Conservation (phyloP, 2,888 invertebrate genomes). For the Itoplectis maculator region DNA sequence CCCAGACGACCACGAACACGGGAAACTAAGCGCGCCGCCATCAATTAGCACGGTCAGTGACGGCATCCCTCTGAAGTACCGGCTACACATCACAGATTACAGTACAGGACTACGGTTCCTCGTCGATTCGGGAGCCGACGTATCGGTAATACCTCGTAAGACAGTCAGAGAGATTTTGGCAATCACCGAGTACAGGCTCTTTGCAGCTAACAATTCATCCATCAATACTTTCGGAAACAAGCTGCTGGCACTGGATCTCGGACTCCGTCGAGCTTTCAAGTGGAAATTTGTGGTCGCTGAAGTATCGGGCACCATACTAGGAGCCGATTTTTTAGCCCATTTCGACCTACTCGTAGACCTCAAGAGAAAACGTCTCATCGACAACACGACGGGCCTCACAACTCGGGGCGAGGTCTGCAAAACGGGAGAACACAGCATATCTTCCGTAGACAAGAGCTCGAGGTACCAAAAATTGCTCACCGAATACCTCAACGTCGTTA, state of each 20-base stretch:
- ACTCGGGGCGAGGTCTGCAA: not conserved
- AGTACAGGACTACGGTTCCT: slow-evolving; percentile 1
- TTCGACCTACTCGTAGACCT: slow-evolving; percentile 37
- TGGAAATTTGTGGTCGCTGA: slow-evolving; percentile 65
- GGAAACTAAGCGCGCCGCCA: slow-evolving; percentile 34
- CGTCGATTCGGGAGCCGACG: slow-evolving; percentile 53
- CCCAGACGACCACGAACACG: not conserved
- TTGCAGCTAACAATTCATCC: slow-evolving; percentile 58
- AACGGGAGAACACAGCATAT: slow-evolving; percentile 5
- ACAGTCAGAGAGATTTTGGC: not conserved
- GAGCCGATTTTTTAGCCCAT: slow-evolving; percentile 61
- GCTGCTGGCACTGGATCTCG: slow-evolving; percentile 51
- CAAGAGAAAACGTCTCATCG: slow-evolving; percentile 24
- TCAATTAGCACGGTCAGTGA: not conserved
- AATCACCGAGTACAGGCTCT: slow-evolving; percentile 3
- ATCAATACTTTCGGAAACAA: slow-evolving; percentile 59
- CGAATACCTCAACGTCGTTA: slow-evolving; percentile 23
- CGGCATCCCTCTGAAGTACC: slow-evolving; percentile 5
- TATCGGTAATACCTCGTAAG: slow-evolving; percentile 45
- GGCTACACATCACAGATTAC: slow-evolving; percentile 32
- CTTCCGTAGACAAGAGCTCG: not conserved
- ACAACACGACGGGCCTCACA: slow-evolving; percentile 15
- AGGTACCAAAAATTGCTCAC: not conserved
- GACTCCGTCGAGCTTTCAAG: slow-evolving; percentile 48
- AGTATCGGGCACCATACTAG: slow-evolving; percentile 53